Evolutionary conservation across 2,888 invertebrate species (phyloP), one percentile per base, ranked within the genome.

Genomic region (Baronia brevicornis): DNA sequence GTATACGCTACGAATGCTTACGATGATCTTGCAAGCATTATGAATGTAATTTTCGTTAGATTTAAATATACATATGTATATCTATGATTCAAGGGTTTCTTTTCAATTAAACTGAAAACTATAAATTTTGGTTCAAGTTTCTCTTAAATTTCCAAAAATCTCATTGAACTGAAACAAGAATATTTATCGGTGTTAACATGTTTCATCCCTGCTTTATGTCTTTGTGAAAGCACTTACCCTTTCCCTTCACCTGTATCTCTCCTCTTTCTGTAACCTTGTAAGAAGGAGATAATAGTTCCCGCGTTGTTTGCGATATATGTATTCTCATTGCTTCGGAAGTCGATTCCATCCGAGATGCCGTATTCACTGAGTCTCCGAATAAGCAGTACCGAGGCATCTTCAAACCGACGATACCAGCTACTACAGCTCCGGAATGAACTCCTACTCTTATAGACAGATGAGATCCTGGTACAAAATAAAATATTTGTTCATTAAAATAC

Each of bases 301-400:
- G 89, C 0, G 97, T 97, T 0, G 93, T 91, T 66, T 97, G 91
- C 2, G 97, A 97, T 54, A 98, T 94, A 67, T 98, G 97, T 39
- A 98, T 93, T 70, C 94, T 93, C 94, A 97, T 96, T 0, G 96
- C 92, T 58, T 92, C 90, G 39, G 95, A 94, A 0, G 95, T 95
- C 0, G 95, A 94, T 64, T 97, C 97, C 96, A 97, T 96, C 15
- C 95, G 85, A 0, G 95, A 94, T 0, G 96, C 96, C 0, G 94
- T 95, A 59, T 95, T 95, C 0, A 96, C 96, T 0, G 94, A 93
- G 60, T 96, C 96, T 0, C 96, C 96, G 58, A 96, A 96, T 1
- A 94, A 84, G 51, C 94, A 94, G 68, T 92, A 92, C 18, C 91
- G 78, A 0, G 96, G 96, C 96, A 97, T 96, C 79, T 96, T 97